Conservation (phyloP, 1,140 invertebrate species). For the Leptinotarsa lineolata region DNA sequence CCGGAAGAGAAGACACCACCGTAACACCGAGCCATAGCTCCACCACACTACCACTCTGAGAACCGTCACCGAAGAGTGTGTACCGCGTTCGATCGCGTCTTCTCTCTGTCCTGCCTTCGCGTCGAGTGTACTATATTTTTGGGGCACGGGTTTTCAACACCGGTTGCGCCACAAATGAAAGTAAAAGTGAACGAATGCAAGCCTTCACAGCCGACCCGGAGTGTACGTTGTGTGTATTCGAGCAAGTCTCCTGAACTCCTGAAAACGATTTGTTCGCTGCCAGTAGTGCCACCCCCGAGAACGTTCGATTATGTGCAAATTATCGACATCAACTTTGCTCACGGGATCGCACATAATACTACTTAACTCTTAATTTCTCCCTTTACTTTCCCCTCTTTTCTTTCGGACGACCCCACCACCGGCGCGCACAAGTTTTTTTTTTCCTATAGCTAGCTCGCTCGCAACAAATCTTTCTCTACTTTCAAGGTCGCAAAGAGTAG, state of each 20-base stretch:
- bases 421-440: slow-evolving; percentile 40
- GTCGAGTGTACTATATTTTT: slow-evolving; percentile 53
- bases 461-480: slow-evolving; percentile 53
- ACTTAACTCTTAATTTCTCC: slow-evolving; percentile 55
- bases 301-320: slow-evolving; percentile 18
- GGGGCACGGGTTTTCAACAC: slow-evolving; percentile 51
- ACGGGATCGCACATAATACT: slow-evolving; percentile 51
- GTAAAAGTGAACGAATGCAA: slow-evolving; percentile 55
- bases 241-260: slow-evolving; percentile 41
- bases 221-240: slow-evolving; percentile 36
- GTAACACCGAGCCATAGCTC: slow-evolving; percentile 49
- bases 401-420: slow-evolving; percentile 46
- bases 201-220: slow-evolving; percentile 46
- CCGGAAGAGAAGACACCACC: slow-evolving; percentile 41
- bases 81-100: slow-evolving; percentile 36
- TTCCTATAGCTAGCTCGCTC: slow-evolving; percentile 53
- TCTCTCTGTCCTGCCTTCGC: slow-evolving; percentile 44
- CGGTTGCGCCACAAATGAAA: slow-evolving; percentile 56
- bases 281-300: slow-evolving; percentile 17
- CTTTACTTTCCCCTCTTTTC: slow-evolving; percentile 57
- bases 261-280: slow-evolving; percentile 21
- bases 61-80: slow-evolving; percentile 27
- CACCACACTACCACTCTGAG: slow-evolving; percentile 43
- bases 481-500: slow-evolving; percentile 52
- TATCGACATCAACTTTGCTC: slow-evolving; percentile 39